Evolutionary conservation across 2,113 vertebrate genomes (phyloP).

Genomic region (Ameiurus melas): DNA sequence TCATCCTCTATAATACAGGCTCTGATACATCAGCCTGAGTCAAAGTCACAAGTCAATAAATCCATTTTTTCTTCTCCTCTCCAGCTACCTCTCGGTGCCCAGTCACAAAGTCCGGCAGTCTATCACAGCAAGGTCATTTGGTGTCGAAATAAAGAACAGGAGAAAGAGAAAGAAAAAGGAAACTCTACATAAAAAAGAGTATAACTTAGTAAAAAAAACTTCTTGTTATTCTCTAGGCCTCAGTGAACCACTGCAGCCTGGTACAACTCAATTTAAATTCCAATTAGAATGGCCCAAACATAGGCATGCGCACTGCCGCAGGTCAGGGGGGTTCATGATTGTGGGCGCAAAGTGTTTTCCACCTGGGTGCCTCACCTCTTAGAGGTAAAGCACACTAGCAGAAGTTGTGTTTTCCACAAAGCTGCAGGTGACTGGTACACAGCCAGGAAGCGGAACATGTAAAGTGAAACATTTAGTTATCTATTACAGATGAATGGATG

Average conservation of each 20-base stretch:
- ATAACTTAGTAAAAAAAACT: constrained; percentile 39
- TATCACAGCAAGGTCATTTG: constrained; percentile 88
- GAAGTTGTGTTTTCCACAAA: constrained; percentile 32
- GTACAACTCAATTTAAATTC: constrained; percentile 58
- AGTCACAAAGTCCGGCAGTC: constrained; percentile 82
- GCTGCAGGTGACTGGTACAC: constrained; percentile 18
- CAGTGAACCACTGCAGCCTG: constrained; percentile 48
- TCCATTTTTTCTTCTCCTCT: constrained; percentile 80
- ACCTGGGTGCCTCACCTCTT: constrained; percentile 47
- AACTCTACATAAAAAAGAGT: constrained; percentile 38
- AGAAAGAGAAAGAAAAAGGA: constrained; percentile 43
- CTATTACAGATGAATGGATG: constrained; percentile 25
- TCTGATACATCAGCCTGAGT: constrained; percentile 86
- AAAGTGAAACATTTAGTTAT: constrained; percentile 32
- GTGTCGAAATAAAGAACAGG: constrained; percentile 70
- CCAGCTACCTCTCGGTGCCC: constrained; percentile 76
- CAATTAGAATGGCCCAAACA: constrained; percentile 56
- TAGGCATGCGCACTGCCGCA: constrained; percentile 42
- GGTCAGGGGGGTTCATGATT: constrained; percentile 49
- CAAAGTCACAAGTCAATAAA: constrained; percentile 92
- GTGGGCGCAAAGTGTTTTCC: constrained; percentile 50
- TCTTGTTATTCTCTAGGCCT: constrained; percentile 54
- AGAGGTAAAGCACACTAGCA: constrained; percentile 29
- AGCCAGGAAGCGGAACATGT: background rate
- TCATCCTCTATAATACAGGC: constrained; percentile 91